A percentile compares a stretch with the other conserved stretches of the same genome.
These are phyloP conservation scores for Opisthocomus hoazin DNA, from an alignment of 2,113 vertebrate genomes.

Conservation along the genomic window DNA sequence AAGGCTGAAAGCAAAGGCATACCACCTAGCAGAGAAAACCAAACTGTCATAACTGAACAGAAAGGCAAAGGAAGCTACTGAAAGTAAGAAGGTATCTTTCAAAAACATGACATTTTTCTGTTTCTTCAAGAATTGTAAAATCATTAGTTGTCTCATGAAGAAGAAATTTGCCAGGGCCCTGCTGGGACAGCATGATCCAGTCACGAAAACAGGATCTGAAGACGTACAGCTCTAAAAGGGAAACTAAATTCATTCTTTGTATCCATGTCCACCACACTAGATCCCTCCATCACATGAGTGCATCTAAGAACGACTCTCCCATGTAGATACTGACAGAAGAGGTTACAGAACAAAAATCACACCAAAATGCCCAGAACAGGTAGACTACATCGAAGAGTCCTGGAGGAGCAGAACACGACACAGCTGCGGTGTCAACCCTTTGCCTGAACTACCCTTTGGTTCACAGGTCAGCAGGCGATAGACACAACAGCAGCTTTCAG, in stretches of 20 bases:
- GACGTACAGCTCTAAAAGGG: background rate
- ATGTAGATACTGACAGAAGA: background rate
- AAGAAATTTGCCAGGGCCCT: background rate
- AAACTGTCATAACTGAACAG: background rate
- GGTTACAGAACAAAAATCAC: background rate
- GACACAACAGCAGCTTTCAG: background rate
- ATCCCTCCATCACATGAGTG: background rate
- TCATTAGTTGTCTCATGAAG: background rate
- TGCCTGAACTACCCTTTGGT: background rate
- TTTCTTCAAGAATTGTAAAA: background rate
- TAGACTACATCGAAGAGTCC: background rate
- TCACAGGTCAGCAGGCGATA: background rate
- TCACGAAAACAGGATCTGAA: background rate
- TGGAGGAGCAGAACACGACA: background rate
- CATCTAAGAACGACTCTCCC: background rate
- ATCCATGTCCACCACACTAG: background rate
- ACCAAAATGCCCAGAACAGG: background rate
- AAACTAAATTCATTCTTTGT: background rate
- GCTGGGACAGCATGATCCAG: background rate
- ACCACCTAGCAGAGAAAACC: background rate
- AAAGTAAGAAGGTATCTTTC: background rate
- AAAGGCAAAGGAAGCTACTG: background rate
- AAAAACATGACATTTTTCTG: background rate
- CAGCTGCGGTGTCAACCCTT: background rate
- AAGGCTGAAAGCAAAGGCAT: background rate